Conservation (phyloP, 2,888 invertebrate species). For the Stenodema calcarata region DNA sequence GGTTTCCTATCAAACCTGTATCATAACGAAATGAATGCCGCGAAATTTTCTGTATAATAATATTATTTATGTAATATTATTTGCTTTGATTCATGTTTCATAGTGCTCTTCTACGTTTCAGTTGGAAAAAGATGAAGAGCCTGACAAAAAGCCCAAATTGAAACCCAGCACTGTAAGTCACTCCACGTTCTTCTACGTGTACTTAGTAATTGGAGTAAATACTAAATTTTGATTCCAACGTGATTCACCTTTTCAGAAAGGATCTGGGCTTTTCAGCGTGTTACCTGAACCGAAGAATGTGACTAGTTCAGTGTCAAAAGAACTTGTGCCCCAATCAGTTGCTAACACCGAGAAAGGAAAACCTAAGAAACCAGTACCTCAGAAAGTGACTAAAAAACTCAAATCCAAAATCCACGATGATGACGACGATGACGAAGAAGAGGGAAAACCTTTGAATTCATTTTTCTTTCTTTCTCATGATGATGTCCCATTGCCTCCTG, state of each 20-base stretch:
- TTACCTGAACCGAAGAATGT: constrained; percentile 72
- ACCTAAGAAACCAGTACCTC: neutral
- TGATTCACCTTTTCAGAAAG: constrained; percentile 59
- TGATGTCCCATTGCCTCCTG: neutral
- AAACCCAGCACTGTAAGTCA: constrained; percentile 18
- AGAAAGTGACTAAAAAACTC: neutral
- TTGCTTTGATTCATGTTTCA: neutral
- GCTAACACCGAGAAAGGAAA: neutral
- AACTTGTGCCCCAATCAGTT: constrained; percentile 42
- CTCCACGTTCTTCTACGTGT: too few species aligned
- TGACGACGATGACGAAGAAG: neutral
- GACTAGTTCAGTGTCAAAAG: neutral
- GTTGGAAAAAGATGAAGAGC: neutral
- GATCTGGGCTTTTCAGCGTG: constrained; percentile 71
- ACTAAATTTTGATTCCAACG: too few species aligned
- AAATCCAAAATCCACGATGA: neutral
- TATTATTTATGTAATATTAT: too few species aligned
- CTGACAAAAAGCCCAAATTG: neutral
- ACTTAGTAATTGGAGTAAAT: too few species aligned
- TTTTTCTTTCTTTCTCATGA: constrained; percentile 21
- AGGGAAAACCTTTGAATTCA: neutral
- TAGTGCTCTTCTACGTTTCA: neutral
- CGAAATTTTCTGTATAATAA: neutral
- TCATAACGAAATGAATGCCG: too few species aligned
- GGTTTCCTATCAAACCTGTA: too few species aligned